A percentile compares a stretch with the other conserved stretches of the same genome.
phyloP scores from a whole-genome alignment of 2,888 invertebrate species.

The Cerceris ruficornis region DNA sequence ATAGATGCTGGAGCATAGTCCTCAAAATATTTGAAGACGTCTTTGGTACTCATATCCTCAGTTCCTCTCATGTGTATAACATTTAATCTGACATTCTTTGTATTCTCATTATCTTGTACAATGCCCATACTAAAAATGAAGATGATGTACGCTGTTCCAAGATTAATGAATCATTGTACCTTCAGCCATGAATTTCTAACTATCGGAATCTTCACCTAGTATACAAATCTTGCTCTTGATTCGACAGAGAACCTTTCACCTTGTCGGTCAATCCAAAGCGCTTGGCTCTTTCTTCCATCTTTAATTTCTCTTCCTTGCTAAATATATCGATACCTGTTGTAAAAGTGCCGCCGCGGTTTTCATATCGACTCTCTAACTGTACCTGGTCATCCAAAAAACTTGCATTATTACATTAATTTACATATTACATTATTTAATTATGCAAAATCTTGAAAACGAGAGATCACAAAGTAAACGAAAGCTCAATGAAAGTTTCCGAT shows the following conservation, averaged over 20 bases:
- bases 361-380: conserved; percentile 59
- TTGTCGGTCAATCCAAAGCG: conserved; percentile 83
- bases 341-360: conserved; percentile 80
- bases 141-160: conserved; percentile 4
- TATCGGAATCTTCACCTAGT: conserved; percentile 76
- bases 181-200: not conserved
- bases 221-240: conserved; percentile 82
- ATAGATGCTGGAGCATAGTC: conserved; percentile 89
- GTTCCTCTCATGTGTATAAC: conserved; percentile 90
- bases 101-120: conserved; percentile 83
- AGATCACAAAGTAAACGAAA: no score
- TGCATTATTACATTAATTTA: not conserved
- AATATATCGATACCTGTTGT: conserved; percentile 83
- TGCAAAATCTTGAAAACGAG: no score
- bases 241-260: conserved; percentile 76
- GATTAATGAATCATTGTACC: not conserved
- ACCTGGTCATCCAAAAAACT: conserved; percentile 39
- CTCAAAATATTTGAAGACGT: conserved; percentile 90
- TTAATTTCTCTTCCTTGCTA: conserved; percentile 82
- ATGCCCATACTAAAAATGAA: conserved; percentile 83
- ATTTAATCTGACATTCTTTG: conserved; percentile 86
- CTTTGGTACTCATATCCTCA: conserved; percentile 89
- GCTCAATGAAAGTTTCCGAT: no score
- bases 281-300: conserved; percentile 84
- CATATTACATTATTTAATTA: no score